Percentiles rank a stretch among this genome's conserved stretches.
phyloP scores from a whole-genome alignment of 2,888 invertebrate genomes.

The Ametastegia equiseti region DNA sequence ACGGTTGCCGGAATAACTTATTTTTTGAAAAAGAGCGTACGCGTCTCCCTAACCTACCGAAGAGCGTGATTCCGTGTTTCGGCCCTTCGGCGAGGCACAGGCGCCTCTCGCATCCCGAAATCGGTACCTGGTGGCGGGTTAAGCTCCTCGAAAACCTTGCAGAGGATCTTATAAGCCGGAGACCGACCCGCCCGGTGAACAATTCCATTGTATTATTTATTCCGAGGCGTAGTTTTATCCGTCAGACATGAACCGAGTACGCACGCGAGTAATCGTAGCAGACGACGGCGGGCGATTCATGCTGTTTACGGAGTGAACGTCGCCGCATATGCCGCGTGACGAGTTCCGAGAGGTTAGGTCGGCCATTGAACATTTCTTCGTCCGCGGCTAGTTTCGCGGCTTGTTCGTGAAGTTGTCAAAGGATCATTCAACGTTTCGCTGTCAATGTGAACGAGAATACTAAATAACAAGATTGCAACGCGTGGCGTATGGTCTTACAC shows the following conservation, averaged over 20 bases:
- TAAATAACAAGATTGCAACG: not conserved
- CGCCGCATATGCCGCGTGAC: not conserved
- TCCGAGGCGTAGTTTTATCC: not conserved
- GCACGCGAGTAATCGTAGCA: not conserved
- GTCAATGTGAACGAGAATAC: not conserved
- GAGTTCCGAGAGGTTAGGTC: too few relatives aligned
- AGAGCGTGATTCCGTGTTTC: not conserved
- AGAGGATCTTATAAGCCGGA: not conserved
- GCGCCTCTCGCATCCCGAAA: not conserved
- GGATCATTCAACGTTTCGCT: not conserved
- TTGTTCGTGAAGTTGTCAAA: conserved; percentile 30
- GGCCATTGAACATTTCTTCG: not conserved
- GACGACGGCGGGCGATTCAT: too few relatives aligned
- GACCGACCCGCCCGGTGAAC: not conserved
- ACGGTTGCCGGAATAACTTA: not conserved
- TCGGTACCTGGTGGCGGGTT: not conserved
- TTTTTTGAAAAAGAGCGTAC: not conserved
- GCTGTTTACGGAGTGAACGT: not conserved
- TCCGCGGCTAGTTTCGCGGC: not conserved
- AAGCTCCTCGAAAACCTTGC: not conserved
- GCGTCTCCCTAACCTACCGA: not conserved
- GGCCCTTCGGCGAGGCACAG: conserved; percentile 3
- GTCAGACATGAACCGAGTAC: not conserved
- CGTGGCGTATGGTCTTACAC: not conserved
- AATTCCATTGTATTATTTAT: conserved; percentile 13